These are phyloP conservation scores for Hipposideros armiger DNA, from an alignment of 2,113 vertebrate genomes.

Conservation along the genomic window DNA sequence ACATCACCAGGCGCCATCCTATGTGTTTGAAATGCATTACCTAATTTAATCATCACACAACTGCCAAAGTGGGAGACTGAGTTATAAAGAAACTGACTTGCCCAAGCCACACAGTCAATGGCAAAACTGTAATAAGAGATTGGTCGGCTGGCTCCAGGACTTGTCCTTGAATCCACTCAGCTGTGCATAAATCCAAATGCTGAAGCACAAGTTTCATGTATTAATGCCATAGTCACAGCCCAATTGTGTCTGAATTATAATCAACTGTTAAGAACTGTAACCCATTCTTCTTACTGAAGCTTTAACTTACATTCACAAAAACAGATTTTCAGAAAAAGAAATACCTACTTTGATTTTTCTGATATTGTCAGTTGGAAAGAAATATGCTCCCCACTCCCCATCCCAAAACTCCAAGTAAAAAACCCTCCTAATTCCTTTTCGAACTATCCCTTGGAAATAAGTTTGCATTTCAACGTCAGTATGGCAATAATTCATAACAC, in stretches of 20 bases:
- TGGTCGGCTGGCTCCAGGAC: neutral
- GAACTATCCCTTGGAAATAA: constrained; percentile 76
- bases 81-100: neutral
- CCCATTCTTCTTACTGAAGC: neutral
- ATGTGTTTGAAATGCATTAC: neutral
- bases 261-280: neutral
- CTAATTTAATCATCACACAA: neutral
- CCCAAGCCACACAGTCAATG: neutral
- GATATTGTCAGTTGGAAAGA: constrained; percentile 63
- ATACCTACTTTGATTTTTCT: constrained; percentile 56
- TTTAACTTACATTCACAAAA: constrained; percentile 35
- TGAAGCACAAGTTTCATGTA: neutral
- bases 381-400: neutral
- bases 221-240: neutral
- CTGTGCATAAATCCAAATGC: neutral
- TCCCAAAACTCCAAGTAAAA: neutral
- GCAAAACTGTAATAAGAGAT: neutral
- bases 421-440: constrained; percentile 23
- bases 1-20: neutral
- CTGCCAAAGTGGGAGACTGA: neutral
- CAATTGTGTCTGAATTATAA: neutral
- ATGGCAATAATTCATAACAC: constrained; percentile 78
- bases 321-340: constrained; percentile 67
- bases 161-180: neutral
- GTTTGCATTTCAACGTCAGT: constrained; percentile 76